Conservation (phyloP, 2,797 vertebrate genomes). For the Pantherophis alleghaniensis region DNA sequence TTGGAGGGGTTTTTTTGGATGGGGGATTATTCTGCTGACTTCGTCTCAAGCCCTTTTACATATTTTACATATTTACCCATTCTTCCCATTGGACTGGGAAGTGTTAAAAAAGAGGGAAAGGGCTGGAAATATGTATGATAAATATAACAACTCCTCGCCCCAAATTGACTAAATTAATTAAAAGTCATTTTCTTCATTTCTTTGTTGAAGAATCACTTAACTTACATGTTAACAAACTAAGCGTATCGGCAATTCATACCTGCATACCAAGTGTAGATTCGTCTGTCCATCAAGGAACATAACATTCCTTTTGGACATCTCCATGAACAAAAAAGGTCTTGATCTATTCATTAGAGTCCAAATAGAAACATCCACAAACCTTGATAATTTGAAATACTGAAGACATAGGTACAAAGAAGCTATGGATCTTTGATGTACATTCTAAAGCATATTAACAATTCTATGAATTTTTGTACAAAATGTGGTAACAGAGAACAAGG, state of each 20-base stretch:
- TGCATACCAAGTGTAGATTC: background rate
- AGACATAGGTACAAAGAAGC: background rate
- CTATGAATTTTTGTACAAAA: background rate
- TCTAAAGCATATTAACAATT: background rate
- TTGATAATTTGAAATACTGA: background rate
- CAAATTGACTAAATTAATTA: background rate
- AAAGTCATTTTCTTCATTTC: background rate
- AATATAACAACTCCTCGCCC: background rate
- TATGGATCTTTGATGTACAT: background rate
- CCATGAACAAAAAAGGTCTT: background rate
- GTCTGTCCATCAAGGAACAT: background rate
- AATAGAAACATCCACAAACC: background rate
- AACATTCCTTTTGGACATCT: background rate
- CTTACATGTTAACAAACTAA: background rate
- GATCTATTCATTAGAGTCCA: background rate
- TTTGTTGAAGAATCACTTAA: background rate
- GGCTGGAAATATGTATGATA: background rate
- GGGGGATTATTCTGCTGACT: background rate
- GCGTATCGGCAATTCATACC: background rate
- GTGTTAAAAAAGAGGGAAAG: background rate
- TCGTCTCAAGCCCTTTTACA: background rate
- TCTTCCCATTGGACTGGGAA: background rate
- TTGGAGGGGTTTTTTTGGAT: background rate
- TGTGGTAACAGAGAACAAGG: background rate
- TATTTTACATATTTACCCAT: background rate